Conservation (phyloP, 30 jellyfish, hydroid and myxozoan species). For the Hydra vulgaris region DNA sequence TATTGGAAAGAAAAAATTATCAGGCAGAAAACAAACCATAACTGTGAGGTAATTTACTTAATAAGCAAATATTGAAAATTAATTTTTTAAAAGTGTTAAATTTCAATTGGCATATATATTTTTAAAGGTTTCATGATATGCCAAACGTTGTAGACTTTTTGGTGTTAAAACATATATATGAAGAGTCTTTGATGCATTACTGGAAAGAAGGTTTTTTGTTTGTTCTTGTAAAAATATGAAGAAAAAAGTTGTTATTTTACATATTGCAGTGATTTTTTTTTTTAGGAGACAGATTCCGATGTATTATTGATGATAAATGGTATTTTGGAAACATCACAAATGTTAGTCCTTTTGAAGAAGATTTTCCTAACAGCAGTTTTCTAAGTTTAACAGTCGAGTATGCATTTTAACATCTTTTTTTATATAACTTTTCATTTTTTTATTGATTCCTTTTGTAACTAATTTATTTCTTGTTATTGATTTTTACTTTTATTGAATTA, state of each 20-base stretch:
- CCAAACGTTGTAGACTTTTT: constrained; percentile 1
- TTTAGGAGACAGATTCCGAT: constrained; percentile 82
- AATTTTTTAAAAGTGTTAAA: too few species aligned
- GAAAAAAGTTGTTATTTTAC: not conserved
- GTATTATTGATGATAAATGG: constrained; percentile 89
- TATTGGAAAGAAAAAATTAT: too few species aligned
- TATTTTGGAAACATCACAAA: constrained; percentile 66
- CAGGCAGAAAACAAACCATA: too few species aligned
- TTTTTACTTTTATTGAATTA: not conserved
- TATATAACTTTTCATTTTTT: not conserved
- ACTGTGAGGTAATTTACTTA: too few species aligned
- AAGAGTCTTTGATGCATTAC: constrained; percentile 9
- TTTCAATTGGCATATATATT: too few species aligned
- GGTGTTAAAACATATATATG: constrained; percentile 13
- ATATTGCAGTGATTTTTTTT: not conserved
- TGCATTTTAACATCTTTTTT: not conserved
- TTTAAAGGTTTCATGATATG: too few species aligned
- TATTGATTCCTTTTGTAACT: not conserved
- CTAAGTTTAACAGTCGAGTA: constrained; percentile 40
- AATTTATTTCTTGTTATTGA: not conserved
- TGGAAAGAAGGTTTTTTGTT: constrained; percentile 12
- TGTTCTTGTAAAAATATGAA: not conserved
- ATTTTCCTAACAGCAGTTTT: constrained; percentile 61
- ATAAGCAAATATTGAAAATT: too few species aligned
- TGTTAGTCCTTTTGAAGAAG: constrained; percentile 60